Evolutionary conservation across 2,797 vertebrate genomes (phyloP).

Genomic region (Cetoscarus ocellatus): DNA sequence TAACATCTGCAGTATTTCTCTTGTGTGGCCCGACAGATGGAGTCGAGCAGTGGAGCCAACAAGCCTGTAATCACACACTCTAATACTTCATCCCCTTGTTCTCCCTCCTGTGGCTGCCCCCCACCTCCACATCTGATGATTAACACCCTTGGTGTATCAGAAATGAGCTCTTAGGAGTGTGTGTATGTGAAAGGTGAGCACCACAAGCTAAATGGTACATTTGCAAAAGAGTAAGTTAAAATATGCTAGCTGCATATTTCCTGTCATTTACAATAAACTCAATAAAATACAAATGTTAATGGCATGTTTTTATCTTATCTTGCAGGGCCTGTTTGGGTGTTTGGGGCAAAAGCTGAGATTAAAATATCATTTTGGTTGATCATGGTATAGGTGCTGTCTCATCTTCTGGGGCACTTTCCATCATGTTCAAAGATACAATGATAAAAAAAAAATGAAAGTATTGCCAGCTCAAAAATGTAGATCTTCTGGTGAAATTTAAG

Average conservation of each 20-base stretch:
- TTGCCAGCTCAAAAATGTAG: no score
- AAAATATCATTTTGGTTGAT: no score
- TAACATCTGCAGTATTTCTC: conserved; percentile 52
- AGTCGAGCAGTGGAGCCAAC: conserved; percentile 49
- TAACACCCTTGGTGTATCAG: conserved; percentile 37
- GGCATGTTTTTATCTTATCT: no score
- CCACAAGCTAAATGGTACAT: conserved; percentile 11
- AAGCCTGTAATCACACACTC: conserved; percentile 60
- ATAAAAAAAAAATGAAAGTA: no score
- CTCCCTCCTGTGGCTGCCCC: conserved; percentile 29
- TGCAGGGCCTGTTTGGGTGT: no score
- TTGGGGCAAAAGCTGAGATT: no score
- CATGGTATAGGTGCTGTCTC: no score
- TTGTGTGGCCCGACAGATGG: conserved; percentile 50
- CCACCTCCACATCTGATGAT: conserved; percentile 36
- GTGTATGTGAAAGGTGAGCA: conserved; percentile 7
- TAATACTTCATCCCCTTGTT: conserved; percentile 45
- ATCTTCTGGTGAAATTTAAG: no score
- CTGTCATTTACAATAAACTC: no score
- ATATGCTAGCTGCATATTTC: neutral
- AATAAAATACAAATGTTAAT: no score
- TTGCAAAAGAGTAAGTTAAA: conserved; percentile 2
- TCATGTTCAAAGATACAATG: no score
- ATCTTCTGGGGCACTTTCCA: no score
- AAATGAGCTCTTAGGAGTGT: conserved; percentile 8